Conservation (phyloP, 2,888 invertebrate genomes). For the Mantis religiosa region DNA sequence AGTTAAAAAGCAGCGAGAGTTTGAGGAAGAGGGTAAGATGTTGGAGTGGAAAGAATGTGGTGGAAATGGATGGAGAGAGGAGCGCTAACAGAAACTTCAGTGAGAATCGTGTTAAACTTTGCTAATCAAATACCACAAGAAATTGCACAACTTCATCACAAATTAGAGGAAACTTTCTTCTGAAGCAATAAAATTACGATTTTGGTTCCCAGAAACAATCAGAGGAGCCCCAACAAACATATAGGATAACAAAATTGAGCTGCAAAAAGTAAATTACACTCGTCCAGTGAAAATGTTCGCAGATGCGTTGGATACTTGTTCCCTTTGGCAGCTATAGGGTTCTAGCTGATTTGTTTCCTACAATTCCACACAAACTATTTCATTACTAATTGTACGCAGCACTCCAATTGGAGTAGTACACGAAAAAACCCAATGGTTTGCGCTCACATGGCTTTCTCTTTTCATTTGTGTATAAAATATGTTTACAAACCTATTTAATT, state of each 20-base stretch:
- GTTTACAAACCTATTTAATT: no score
- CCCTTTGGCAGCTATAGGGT: no score
- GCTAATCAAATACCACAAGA: not conserved
- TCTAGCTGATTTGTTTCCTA: no score
- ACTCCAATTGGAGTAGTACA: no score
- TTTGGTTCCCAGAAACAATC: not conserved
- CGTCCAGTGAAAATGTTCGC: not conserved
- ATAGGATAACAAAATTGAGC: not conserved
- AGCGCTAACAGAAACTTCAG: not conserved
- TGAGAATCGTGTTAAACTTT: not conserved
- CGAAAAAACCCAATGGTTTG: no score
- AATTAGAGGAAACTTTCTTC: not conserved
- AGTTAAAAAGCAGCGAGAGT: not conserved
- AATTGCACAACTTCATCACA: not conserved
- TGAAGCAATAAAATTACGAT: not conserved
- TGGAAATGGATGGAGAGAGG: not conserved
- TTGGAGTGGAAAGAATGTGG: not conserved
- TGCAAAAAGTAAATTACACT: not conserved
- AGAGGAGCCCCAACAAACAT: not conserved
- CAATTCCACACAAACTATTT: no score
- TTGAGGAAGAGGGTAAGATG: not conserved
- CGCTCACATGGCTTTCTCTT: no score
- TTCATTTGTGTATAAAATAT: no score
- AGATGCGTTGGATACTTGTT: not conserved
- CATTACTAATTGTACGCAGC: no score